These are phyloP conservation scores for Branchipolynoe longqiensis DNA, from an alignment of 2,888 invertebrate genomes.

Conservation along the genomic window DNA sequence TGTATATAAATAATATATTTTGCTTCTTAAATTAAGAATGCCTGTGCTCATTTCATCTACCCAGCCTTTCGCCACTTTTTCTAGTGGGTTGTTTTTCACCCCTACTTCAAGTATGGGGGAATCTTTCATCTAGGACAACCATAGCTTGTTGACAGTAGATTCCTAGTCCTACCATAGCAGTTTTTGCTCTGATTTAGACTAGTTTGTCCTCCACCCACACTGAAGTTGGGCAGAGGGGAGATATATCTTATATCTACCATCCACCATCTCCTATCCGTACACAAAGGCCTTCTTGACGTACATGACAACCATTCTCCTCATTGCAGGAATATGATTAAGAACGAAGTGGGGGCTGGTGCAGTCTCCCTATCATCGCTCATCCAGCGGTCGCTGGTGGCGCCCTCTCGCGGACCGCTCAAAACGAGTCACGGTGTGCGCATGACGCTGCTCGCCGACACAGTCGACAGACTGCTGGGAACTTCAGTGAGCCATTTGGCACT, in stretches of 20 bases:
- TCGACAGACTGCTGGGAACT: conserved; percentile 1
- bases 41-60: too few relatives aligned
- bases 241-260: too few relatives aligned
- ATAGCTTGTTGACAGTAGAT: background rate
- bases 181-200: background rate
- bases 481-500: background rate
- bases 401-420: conserved; percentile 22
- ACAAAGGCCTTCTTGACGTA: background rate
- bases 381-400: conserved; percentile 11
- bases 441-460: conserved; percentile 48
- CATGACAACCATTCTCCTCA: background rate
- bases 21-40: too few relatives aligned
- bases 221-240: background rate
- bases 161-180: background rate
- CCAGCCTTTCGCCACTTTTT: too few relatives aligned
- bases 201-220: background rate
- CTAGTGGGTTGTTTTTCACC: too few relatives aligned
- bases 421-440: conserved; percentile 41
- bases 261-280: background rate
- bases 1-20: too few relatives aligned
- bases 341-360: background rate
- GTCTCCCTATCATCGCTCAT: background rate
- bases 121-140: background rate
- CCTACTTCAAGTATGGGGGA: too few relatives aligned
- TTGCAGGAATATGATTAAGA: background rate